phyloP scores from a whole-genome alignment of 2,888 invertebrate species.

The Rhagophthalmus giganteus region DNA sequence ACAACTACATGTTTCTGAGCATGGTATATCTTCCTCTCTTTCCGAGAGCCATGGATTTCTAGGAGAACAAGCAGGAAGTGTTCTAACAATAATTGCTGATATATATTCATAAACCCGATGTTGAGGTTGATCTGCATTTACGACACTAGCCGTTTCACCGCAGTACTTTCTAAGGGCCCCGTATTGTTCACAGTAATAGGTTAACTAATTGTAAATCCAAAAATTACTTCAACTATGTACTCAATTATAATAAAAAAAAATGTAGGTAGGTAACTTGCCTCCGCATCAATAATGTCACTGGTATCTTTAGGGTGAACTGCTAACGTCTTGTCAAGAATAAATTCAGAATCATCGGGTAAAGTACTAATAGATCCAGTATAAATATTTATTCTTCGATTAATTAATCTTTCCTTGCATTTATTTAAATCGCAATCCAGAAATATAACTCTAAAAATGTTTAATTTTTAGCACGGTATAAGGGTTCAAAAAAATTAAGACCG shows the following conservation, averaged over 20 bases:
- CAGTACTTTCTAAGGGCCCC: conserved; percentile 51
- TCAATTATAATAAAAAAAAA: neutral
- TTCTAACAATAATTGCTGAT: conserved; percentile 42
- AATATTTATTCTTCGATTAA: conserved; percentile 42
- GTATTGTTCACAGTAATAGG: conserved; percentile 52
- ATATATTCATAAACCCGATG: conserved; percentile 47
- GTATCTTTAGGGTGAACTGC: conserved; percentile 49
- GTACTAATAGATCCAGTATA: conserved; percentile 45
- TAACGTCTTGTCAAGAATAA: conserved; percentile 36
- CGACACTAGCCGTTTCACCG: conserved; percentile 46
- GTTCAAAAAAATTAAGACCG: too few relatives aligned
- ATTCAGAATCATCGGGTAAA: conserved; percentile 35
- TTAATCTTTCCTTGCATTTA: conserved; percentile 48
- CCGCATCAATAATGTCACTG: conserved; percentile 46
- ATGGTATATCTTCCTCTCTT: conserved; percentile 4
- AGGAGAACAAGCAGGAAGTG: conserved; percentile 37
- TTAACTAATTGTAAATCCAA: conserved; percentile 38
- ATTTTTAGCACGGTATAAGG: too few relatives aligned
- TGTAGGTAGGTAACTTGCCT: conserved; percentile 38
- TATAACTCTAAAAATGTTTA: conserved; percentile 46
- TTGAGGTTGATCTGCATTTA: conserved; percentile 50
- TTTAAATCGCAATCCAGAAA: conserved; percentile 52
- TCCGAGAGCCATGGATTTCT: conserved; percentile 37
- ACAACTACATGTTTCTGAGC: neutral
- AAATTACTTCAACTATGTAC: conserved; percentile 6